These are phyloP conservation scores for Thereva unica DNA, from an alignment of 2,888 invertebrate species.

Conservation along the genomic window DNA sequence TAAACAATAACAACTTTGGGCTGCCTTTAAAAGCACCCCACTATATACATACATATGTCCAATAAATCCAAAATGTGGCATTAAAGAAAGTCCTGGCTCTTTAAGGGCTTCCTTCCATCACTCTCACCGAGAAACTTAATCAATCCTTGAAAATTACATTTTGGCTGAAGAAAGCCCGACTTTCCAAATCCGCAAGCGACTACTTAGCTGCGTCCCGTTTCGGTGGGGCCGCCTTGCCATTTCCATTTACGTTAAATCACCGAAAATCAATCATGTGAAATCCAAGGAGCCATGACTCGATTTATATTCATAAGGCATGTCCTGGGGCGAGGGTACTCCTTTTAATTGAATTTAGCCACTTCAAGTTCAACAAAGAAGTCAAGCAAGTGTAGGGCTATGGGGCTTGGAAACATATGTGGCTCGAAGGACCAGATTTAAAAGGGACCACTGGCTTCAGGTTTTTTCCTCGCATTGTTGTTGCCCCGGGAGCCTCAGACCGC, in stretches of 20 bases:
- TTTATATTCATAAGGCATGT: slow-evolving; percentile 10
- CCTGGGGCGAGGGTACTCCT: neutral
- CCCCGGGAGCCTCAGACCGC: neutral
- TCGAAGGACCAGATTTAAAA: neutral
- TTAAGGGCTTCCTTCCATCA: no score
- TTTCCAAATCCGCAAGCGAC: neutral
- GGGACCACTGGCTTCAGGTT: neutral
- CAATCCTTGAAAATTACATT: neutral
- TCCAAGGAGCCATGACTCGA: slow-evolving; percentile 2
- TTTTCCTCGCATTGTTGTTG: neutral
- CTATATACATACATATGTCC: no score
- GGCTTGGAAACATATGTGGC: no score
- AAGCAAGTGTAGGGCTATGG: neutral
- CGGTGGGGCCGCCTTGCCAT: neutral
- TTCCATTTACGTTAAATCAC: slow-evolving; percentile 14
- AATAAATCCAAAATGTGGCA: no score
- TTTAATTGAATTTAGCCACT: slow-evolving; percentile 9
- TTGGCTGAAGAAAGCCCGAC: neutral
- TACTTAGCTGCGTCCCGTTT: neutral
- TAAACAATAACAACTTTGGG: no score
- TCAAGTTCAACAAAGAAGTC: neutral
- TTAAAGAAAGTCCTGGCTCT: no score
- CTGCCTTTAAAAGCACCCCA: no score
- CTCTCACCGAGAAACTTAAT: no score
- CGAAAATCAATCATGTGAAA: slow-evolving; percentile 11